A percentile compares a stretch with the other conserved stretches of the same genome.
Conservation (phyloP, 2,888 invertebrate genomes). For the Choreutis nemorana region DNA sequence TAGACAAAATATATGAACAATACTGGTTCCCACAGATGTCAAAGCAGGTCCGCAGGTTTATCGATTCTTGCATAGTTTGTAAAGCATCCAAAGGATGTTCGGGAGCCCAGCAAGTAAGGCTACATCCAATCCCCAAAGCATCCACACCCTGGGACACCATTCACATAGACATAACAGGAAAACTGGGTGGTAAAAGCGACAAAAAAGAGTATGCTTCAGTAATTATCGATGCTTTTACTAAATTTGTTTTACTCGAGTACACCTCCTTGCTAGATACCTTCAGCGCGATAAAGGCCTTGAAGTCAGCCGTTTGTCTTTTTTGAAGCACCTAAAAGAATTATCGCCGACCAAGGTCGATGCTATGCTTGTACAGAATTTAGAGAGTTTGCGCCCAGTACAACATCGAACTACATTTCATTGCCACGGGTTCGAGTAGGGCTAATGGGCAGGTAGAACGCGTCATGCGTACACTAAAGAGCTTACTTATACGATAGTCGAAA, state of each 20-base stretch:
- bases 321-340: conserved; percentile 12
- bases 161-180: too few relatives aligned
- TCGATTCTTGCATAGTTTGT: conserved; percentile 14
- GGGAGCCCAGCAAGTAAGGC: conserved; percentile 10
- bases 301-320: too few relatives aligned
- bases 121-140: conserved; percentile 16
- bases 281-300: too few relatives aligned
- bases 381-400: conserved; percentile 11
- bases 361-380: conserved; percentile 13
- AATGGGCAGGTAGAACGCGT: conserved; percentile 14
- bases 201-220: too few relatives aligned
- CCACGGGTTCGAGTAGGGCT: too few relatives aligned
- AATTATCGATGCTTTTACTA: too few relatives aligned
- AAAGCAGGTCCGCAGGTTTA: conserved; percentile 12
- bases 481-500: conserved; percentile 13
- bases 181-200: too few relatives aligned
- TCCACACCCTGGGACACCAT: too few relatives aligned
- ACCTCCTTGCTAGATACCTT: too few relatives aligned
- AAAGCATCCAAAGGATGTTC: conserved; percentile 14
- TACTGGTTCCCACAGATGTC: conserved; percentile 19
- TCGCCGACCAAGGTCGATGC: conserved; percentile 12
- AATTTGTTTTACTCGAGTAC: too few relatives aligned
- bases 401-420: too few relatives aligned
- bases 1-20: conserved; percentile 16
- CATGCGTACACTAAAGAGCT: conserved; percentile 12